Base-by-base conservation (phyloP, 2,888 invertebrate species). In the Gortyna flavago region DNA sequence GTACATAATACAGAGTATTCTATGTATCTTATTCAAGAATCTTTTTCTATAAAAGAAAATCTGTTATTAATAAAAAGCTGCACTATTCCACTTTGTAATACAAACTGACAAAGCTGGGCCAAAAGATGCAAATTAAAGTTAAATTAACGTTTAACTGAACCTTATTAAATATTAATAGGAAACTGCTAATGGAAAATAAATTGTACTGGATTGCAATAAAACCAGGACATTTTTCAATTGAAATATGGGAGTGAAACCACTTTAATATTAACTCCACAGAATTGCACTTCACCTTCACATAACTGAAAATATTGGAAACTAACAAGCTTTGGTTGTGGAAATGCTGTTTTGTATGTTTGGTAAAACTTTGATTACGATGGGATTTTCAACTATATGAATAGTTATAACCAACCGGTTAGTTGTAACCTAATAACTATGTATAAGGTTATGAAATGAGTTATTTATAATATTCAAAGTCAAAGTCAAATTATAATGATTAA, bases 181-280 rank as follows among this genome's bases (percentile, higher is more conserved):
- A 67, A 51, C 59, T 2, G 32, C 57, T 78, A 72, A 72, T 79
- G 67, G 44, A 70, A 75, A 79, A 84, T 80, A 1, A 62, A 73
- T 75, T 80, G 5, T 11, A 65, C 48, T 69, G 48, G 29, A 59
- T 66, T 70, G 69, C 11, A 70, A 59, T 64, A 70, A 57, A 65
- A 76, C 32, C 21, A n/a, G 54, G 16, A 18, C 3, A 66, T 73
- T 71, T 73, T 73, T 38, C 21, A 66, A 64, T 61, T 71, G 21
- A 79, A 67, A 64, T 32, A 75, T 73, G 51, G 4, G 21, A 54
- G 35, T 11, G 7, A 13, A 29, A 21, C 11, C 21, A 13, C 13
- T 48, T 25, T 13, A 44, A 13, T 62, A 32, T 57, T 44, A 5
- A 72, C 32, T 57, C 0, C 13, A 54, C 18, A 29, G 16, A 29